Conservation (phyloP, 2,888 invertebrate species). For the Eupithecia vulgata region DNA sequence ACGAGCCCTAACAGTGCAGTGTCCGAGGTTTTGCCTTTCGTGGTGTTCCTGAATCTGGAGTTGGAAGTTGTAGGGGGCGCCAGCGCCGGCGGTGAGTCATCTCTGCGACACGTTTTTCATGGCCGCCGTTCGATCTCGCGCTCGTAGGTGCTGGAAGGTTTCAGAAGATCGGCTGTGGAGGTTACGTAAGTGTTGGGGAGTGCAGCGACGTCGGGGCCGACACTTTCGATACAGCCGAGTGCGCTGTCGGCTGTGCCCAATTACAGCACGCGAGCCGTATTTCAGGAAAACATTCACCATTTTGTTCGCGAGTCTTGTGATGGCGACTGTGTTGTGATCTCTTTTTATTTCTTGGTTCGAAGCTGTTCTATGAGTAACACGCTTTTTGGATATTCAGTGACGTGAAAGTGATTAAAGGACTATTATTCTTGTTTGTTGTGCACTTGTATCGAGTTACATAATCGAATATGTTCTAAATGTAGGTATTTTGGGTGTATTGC, state of each 20-base stretch:
- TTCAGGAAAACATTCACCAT: slow-evolving; percentile 82
- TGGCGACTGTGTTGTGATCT: slow-evolving; percentile 60
- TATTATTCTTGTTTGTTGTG: slow-evolving; percentile 50
- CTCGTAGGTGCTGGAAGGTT: slow-evolving; percentile 54
- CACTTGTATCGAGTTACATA: slow-evolving; percentile 51
- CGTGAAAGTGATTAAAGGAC: slow-evolving; percentile 64
- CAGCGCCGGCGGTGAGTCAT: slow-evolving; percentile 78
- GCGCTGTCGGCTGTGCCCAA: slow-evolving; percentile 74
- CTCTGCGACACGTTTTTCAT: slow-evolving; percentile 80
- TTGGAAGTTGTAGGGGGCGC: slow-evolving; percentile 70
- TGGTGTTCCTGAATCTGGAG: slow-evolving; percentile 59
- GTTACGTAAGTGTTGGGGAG: slow-evolving; percentile 77
- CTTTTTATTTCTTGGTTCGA: slow-evolving; percentile 52
- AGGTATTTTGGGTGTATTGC: slow-evolving; percentile 22
- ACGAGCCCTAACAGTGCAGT: slow-evolving; percentile 56
- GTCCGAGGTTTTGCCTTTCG: slow-evolving; percentile 62
- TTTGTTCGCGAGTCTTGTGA: slow-evolving; percentile 70
- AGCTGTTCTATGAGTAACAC: slow-evolving; percentile 44
- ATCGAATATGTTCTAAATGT: slow-evolving; percentile 31
- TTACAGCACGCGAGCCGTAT: slow-evolving; percentile 74
- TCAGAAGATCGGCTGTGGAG: slow-evolving; percentile 69
- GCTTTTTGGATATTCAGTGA: slow-evolving; percentile 43
- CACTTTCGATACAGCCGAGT: slow-evolving; percentile 68
- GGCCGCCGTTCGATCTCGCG: slow-evolving; percentile 75
- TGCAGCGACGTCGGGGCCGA: slow-evolving; percentile 70